These are phyloP conservation scores for Drosophila dives DNA, from an alignment of 2,888 invertebrate genomes.

Conservation along the genomic window DNA sequence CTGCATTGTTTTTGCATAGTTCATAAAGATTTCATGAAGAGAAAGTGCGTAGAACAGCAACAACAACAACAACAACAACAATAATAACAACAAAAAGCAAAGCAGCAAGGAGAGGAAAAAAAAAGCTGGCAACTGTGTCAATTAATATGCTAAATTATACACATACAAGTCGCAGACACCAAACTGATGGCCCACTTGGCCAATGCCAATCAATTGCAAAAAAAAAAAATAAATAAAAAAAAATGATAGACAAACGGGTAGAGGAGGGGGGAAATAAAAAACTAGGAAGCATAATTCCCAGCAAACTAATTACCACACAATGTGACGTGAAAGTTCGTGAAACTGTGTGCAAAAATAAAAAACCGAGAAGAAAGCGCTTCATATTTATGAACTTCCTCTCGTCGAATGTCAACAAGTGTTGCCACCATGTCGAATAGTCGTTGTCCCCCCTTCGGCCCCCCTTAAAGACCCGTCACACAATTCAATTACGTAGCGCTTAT, in stretches of 20 bases:
- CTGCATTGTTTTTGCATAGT: constrained; percentile 72
- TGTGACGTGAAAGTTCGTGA: constrained; percentile 80
- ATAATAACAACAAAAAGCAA: constrained; percentile 17
- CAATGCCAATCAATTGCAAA: constrained; percentile 75
- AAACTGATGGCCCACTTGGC: constrained; percentile 75
- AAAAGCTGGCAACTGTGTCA: constrained; percentile 74
- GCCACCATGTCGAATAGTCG: constrained; percentile 2
- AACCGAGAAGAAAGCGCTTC: constrained; percentile 21
- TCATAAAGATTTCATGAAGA: constrained; percentile 76
- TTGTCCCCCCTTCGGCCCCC: not conserved
- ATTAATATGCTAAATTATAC: constrained; percentile 80
- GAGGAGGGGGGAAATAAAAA: constrained; percentile 30
- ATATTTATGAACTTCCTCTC: constrained; percentile 62
- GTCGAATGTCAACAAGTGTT: constrained; percentile 50
- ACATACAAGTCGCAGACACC: constrained; percentile 61
- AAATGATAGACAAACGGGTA: not conserved
- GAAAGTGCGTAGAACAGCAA: constrained; percentile 76
- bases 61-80: constrained; percentile 14
- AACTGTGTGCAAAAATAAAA: constrained; percentile 35
- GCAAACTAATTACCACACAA: constrained; percentile 80
- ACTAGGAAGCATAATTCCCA: constrained; percentile 83
- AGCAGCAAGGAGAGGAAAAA: constrained; percentile 25
- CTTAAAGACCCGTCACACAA: constrained; percentile 1
- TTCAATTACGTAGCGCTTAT: constrained; percentile 65
- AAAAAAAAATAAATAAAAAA: constrained; percentile 23